Evolutionary conservation across 2,113 vertebrate genomes (phyloP), one percentile per base, ranked within the genome.

Genomic region (Pontoporia blainvillei): DNA sequence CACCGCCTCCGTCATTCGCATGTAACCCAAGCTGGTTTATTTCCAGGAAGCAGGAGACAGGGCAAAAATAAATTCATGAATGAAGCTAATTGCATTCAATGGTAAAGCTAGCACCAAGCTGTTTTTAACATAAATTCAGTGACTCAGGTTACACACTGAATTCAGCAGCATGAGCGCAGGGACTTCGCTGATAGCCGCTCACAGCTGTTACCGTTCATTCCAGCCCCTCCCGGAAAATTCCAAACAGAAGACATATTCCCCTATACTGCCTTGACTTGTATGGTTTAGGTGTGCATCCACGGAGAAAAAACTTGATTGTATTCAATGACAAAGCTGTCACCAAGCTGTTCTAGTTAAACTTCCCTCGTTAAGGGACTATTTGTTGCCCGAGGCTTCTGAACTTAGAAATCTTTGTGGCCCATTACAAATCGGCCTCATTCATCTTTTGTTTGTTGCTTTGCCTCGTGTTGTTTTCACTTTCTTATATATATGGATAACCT

Each of bases 201-300:
- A 75, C 96, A 97, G 96, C 86, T 97, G 95, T 79, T 49, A 52
- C 27, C 6, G 20, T 83, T 89, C 89, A 91, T 96, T 96, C 83
- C 52, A 83, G 69, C 25, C 82, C 62, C 90, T 97, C 94, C 92
- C 5, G 3, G 93, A 97, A 93, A 93, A 98, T 96, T 97, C 95
- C 92, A 81, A 61, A 44, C 75, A 75, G 14, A 95, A 85, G 66
- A 69, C 87, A 90, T 57, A 79, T 46, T 92, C 61, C 72, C 71
- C 17, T 69, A 21, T 54, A 69, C 69, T n/a, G 75, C 79, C 79
- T 87, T 90, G 73, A 75, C 39, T 54, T 64, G 4, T 61, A 34
- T 2, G 29, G 13, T 54, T 64, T 84, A 39, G 49, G 86, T 79
- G 39, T 62, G 90, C 62, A 59, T 71, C 72, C 72, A 29, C 18